Conservation (phyloP, 2,888 invertebrate genomes). For the Erannis defoliaria region DNA sequence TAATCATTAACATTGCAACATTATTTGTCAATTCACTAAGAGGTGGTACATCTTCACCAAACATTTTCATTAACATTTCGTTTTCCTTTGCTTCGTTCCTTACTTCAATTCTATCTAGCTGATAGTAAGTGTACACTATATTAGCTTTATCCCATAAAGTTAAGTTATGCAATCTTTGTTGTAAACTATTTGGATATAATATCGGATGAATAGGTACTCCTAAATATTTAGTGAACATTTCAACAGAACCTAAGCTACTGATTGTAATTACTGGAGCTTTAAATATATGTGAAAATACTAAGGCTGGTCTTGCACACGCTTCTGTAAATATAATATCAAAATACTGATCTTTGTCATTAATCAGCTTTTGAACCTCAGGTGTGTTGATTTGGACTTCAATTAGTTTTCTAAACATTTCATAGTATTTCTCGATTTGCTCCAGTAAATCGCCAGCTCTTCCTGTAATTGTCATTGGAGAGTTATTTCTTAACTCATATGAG, state of each 20-base stretch:
- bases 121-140: slow-evolving; percentile 41
- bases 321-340: slow-evolving; percentile 62
- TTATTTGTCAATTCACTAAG: slow-evolving; percentile 48
- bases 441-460: slow-evolving; percentile 30
- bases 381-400: slow-evolving; percentile 46
- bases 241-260: slow-evolving; percentile 52
- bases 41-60: slow-evolving; percentile 51
- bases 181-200: slow-evolving; percentile 49
- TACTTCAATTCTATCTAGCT: slow-evolving; percentile 26
- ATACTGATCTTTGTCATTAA: slow-evolving; percentile 44
- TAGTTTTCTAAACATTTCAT: slow-evolving; percentile 25
- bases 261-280: slow-evolving; percentile 63
- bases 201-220: slow-evolving; percentile 56
- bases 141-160: slow-evolving; percentile 55
- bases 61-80: slow-evolving; percentile 40
- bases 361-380: slow-evolving; percentile 48
- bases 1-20: slow-evolving; percentile 67
- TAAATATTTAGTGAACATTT: slow-evolving; percentile 42
- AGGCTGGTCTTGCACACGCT: slow-evolving; percentile 47
- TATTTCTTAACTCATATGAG: slow-evolving; percentile 44
- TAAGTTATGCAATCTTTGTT: slow-evolving; percentile 49
- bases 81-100: slow-evolving; percentile 40
- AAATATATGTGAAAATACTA: slow-evolving; percentile 55
- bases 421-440: slow-evolving; percentile 30
- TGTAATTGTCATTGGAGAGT: neutral